Evolutionary conservation across 2,113 vertebrate species (phyloP).

Genomic region (Macquaria ambigua): DNA sequence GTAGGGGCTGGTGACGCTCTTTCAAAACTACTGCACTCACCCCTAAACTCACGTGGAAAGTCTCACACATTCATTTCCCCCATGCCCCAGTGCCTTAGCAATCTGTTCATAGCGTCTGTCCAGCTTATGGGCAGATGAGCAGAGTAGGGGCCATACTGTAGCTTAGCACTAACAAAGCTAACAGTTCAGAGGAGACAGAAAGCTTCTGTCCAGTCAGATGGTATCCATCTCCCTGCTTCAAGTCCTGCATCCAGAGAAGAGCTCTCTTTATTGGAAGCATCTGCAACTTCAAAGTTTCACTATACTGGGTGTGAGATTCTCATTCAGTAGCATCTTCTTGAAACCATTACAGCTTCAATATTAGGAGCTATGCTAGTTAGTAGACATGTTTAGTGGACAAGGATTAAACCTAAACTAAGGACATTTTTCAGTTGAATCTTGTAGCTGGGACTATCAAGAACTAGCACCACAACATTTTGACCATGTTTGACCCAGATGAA

Average conservation of each 20-base stretch:
- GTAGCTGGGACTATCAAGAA: no score
- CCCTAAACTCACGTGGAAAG: not conserved
- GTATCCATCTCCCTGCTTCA: not conserved
- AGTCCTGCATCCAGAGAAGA: not conserved
- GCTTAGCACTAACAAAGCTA: not conserved
- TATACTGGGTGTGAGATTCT: not conserved
- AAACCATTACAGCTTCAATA: not conserved
- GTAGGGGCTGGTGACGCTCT: not conserved
- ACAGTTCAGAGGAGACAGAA: not conserved
- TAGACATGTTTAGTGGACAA: not conserved
- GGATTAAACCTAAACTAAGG: not conserved
- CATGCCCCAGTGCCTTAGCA: slow-evolving; percentile 4
- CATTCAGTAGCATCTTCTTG: not conserved
- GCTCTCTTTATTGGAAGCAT: not conserved
- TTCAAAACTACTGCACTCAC: slow-evolving; percentile 1
- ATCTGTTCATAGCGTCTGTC: slow-evolving; percentile 18
- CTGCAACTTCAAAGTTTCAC: not conserved
- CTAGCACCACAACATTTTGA: not conserved
- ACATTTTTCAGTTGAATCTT: not conserved
- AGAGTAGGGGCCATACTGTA: not conserved
- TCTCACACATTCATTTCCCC: slow-evolving; percentile 5
- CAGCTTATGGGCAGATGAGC: slow-evolving; percentile 20
- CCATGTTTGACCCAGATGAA: not conserved
- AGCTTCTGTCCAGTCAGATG: not conserved
- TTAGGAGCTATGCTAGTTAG: not conserved